Evolutionary conservation across 2,888 invertebrate genomes (phyloP), one percentile per base, ranked within the genome.

Genomic region (Bruchidius siliquastri): DNA sequence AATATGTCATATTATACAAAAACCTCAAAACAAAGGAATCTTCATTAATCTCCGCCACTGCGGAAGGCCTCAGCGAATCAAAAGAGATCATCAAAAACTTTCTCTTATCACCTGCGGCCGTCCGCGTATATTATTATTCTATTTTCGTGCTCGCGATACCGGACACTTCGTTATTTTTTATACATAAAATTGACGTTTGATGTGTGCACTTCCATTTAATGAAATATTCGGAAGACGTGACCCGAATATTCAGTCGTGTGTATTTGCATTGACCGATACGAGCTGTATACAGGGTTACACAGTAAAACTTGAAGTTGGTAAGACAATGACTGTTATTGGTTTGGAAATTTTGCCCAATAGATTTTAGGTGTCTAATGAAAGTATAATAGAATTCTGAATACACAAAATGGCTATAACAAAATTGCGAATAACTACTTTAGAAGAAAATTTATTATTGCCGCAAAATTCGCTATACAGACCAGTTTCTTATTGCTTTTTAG

Each of bases 81-180:
- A 81, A 81, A 76, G 81, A 82, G 80, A 81, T 77, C 81, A 81
- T 82, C 81, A 79, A 80, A 81, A 81, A 75, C 82, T 82, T 82
- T 82, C 82, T 81, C 82, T 76, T 76, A 79, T 80, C 80, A 81
- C 82, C 81, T 77, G 79, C 80, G 79, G 80, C 78, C 21, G 21
- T 21, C 8, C 2, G 68, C 22, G 49, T 49, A 73, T 81, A 78
- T 81, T 80, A 80, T 82, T 82, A 79, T 79, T 75, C 76, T 76
- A 75, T 73, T 75, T 73, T 74, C 73, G 75, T 76, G 76, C 74
- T 74, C 72, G 76, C 73, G 68, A 75, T 77, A 68, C 73, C 74
- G 75, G 78, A 76, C 78, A 75, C 75, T 76, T 77, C 77, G 77
- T 77, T 78, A 77, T 77, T 74, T 77, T 74, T 75, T 73, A 71